Conservation (phyloP, 1,140 invertebrate species). For the Hesperophylax magnus region DNA sequence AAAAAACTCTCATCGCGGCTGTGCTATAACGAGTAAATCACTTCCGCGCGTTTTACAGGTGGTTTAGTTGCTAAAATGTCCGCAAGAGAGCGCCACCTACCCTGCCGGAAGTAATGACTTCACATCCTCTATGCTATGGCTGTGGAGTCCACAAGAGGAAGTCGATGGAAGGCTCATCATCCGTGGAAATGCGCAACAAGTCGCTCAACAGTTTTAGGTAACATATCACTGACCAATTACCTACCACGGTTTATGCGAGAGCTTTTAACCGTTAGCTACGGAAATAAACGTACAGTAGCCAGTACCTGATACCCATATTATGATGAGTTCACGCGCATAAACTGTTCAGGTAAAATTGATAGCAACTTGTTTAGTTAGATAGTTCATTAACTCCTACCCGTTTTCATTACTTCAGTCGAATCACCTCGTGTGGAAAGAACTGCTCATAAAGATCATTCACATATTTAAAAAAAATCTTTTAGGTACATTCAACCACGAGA, state of each 20-base stretch:
- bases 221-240: conserved; percentile 29
- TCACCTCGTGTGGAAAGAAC: too few relatives aligned
- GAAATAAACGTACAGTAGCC: neutral
- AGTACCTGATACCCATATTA: neutral
- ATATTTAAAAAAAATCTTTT: too few relatives aligned
- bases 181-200: conserved; percentile 31
- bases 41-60: conserved; percentile 30
- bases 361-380: neutral
- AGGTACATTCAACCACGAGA: neutral
- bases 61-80: conserved; percentile 22
- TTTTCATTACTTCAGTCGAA: too few relatives aligned
- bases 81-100: conserved; percentile 13
- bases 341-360: neutral
- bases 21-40: too few relatives aligned
- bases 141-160: neutral
- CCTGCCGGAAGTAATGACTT: conserved; percentile 32
- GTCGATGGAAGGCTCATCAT: conserved; percentile 11
- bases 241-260: neutral
- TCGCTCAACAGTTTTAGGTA: conserved; percentile 13
- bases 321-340: neutral
- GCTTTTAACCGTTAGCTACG: neutral
- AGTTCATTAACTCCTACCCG: neutral
- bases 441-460: too few relatives aligned
- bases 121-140: conserved; percentile 1
- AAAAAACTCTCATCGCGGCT: neutral